Evolutionary conservation across 1,140 invertebrate species (phyloP), one percentile per base, ranked within the genome.

Genomic region (Hesperophylax magnus): DNA sequence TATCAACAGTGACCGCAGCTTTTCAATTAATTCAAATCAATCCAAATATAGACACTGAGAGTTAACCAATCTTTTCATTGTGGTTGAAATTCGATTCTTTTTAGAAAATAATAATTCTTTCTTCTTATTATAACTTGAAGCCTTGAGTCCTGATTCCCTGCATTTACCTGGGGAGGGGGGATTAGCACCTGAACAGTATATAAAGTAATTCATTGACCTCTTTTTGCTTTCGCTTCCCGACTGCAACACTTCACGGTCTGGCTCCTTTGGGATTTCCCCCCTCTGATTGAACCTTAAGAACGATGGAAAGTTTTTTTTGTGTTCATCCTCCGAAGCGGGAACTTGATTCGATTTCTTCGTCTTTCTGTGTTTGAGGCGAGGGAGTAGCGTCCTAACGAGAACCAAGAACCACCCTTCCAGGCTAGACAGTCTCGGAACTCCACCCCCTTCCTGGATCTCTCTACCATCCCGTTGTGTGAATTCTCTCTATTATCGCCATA

Each of bases 381-480:
- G 39, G 67, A 17, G 27, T 22, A 14, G 61, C 31, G 15, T 27
- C 14, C 71, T 24, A 9, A 34, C 67, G 34, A 71, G 67, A 17
- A 9, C 15, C 11, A 47, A 47, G 39, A 47, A 18, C 31, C 39
- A 34, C 27, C 67, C 34, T 20, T 17, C 34, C 67, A 56, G n/a
- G 24, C 71, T 53, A 75, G 71, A 75, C 71, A 75, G 71, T 75
- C 71, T 75, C 58, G 53, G 71, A 75, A 75, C 71, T 75, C 39
- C 67, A 11, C n/a, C 53, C 71, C 53, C 71, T 75, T 75, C 54
- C 71, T 27, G 52, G 3, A 11, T 20, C 63, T 15, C 63, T 0
- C 63, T 7, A 34, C 34, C 39, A 52, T 20, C 67, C 67, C 34
- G 14, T 14, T 27, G 18, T 9, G 61, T 7, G 9, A 9, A 14